Conservation (phyloP, 2,797 vertebrate genomes). For the Monodelphis domestica region DNA sequence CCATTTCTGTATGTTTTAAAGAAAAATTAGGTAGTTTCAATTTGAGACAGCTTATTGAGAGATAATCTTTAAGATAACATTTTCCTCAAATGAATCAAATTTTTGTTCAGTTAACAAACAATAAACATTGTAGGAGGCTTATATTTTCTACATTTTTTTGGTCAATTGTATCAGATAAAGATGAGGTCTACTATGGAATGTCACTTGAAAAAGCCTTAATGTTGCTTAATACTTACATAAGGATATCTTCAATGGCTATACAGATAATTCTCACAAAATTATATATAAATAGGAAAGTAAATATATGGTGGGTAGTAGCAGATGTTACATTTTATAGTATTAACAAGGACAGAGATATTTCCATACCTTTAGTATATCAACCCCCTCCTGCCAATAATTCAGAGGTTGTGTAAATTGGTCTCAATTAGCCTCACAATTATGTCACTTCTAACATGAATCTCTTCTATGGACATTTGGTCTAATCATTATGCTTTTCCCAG, state of each 20-base stretch:
- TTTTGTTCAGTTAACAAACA: neutral
- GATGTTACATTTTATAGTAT: neutral
- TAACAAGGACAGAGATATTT: neutral
- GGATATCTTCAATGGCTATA: neutral
- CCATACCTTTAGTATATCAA: neutral
- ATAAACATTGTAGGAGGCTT: neutral
- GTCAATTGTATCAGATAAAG: neutral
- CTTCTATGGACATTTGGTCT: neutral
- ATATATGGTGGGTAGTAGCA: neutral
- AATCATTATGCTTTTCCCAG: neutral
- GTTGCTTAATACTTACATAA: neutral
- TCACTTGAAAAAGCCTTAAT: neutral
- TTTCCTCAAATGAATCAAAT: neutral
- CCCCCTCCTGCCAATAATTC: neutral
- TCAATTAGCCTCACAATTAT: neutral
- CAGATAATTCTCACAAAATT: neutral
- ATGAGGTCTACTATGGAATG: neutral
- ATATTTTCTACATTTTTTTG: neutral
- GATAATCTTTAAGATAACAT: neutral
- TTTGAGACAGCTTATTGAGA: neutral
- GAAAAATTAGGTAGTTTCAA: neutral
- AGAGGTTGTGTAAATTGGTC: neutral
- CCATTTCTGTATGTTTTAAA: neutral
- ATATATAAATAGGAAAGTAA: neutral
- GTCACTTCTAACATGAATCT: neutral